These are phyloP conservation scores for Parnassius smintheus DNA, from an alignment of 2,888 invertebrate species.

Conservation along the genomic window DNA sequence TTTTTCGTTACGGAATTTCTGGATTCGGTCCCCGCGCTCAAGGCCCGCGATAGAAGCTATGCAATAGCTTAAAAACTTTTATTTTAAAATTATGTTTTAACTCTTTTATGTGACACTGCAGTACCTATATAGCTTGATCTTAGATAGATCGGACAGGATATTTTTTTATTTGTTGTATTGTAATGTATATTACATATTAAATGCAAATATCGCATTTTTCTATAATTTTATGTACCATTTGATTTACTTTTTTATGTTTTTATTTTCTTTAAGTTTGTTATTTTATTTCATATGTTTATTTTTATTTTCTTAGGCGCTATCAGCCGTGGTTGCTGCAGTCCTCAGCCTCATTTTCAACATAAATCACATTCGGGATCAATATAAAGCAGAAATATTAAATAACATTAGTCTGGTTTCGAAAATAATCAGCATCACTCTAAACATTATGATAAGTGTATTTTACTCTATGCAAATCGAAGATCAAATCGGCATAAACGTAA, in stretches of 20 bases:
- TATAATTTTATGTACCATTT: constrained; percentile 23
- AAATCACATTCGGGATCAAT: constrained; percentile 81
- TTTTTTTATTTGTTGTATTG: too few species aligned
- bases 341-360: constrained; percentile 82
- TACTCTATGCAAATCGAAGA: constrained; percentile 72
- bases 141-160: too few species aligned
- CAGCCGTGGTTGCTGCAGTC: constrained; percentile 81
- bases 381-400: constrained; percentile 82
- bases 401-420: constrained; percentile 82
- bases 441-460: constrained; percentile 83
- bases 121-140: too few species aligned
- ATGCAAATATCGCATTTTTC: constrained; percentile 1
- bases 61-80: too few species aligned
- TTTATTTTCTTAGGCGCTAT: constrained; percentile 74
- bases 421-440: constrained; percentile 80
- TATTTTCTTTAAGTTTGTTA: constrained; percentile 33
- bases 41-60: too few species aligned
- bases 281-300: constrained; percentile 48
- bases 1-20: too few species aligned
- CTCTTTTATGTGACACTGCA: too few species aligned
- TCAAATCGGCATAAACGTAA: background rate
- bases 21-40: too few species aligned
- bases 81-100: too few species aligned
- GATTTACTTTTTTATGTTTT: constrained; percentile 33
- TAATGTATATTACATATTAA: background rate